Conservation (phyloP, 2,888 invertebrate genomes). For the Eristalis arbustorum region DNA sequence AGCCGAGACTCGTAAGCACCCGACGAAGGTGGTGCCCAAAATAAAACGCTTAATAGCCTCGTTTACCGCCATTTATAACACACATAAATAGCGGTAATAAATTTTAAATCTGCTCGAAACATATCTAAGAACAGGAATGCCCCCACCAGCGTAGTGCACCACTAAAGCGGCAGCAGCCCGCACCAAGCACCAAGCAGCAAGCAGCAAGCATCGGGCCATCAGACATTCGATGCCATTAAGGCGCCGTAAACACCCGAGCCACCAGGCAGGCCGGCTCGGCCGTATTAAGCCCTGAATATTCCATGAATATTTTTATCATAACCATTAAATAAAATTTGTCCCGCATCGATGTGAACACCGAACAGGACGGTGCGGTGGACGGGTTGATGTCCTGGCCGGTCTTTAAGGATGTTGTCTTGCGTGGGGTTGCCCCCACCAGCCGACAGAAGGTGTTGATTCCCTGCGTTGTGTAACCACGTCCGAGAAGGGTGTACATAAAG, state of each 20-base stretch:
- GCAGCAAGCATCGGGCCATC: not conserved
- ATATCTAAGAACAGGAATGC: slow-evolving; percentile 30
- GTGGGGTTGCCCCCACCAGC: not conserved
- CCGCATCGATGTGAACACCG: slow-evolving; percentile 53
- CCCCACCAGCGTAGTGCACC: slow-evolving; percentile 42
- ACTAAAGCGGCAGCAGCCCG: slow-evolving; percentile 13
- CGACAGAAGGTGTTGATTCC: slow-evolving; percentile 47
- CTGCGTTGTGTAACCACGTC: slow-evolving; percentile 23
- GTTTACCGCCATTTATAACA: slow-evolving; percentile 49
- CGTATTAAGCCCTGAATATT: slow-evolving; percentile 54
- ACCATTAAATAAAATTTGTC: slow-evolving; percentile 69
- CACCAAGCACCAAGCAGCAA: not conserved
- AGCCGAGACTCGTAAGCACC: not conserved
- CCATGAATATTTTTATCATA: slow-evolving; percentile 71
- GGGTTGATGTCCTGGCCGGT: slow-evolving; percentile 40
- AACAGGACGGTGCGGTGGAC: not conserved
- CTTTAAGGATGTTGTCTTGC: not conserved
- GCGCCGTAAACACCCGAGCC: slow-evolving; percentile 42
- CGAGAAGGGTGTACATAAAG: slow-evolving; percentile 16
- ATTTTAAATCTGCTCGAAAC: slow-evolving; percentile 66
- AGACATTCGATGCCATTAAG: slow-evolving; percentile 31
- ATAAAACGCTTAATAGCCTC: slow-evolving; percentile 50
- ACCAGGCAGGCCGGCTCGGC: slow-evolving; percentile 4
- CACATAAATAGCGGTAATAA: slow-evolving; percentile 65
- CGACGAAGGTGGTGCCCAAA: not conserved